These are phyloP conservation scores for Andrena bicolor DNA, from an alignment of 2,888 invertebrate genomes.

Conservation along the genomic window DNA sequence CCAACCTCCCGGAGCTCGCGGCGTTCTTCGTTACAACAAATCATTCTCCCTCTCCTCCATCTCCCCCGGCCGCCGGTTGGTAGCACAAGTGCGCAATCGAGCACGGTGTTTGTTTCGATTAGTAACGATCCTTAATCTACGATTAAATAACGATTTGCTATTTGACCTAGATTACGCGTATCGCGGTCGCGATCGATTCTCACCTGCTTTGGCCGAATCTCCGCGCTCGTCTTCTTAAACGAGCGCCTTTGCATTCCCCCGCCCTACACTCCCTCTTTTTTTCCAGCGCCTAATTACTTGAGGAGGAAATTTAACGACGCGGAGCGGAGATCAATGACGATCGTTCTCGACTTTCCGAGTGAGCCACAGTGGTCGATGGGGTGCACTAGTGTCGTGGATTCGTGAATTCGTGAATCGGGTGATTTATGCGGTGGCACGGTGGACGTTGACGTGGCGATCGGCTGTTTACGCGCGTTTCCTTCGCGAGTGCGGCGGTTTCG, in stretches of 20 bases:
- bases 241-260: background rate
- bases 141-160: constrained; percentile 76
- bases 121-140: constrained; percentile 73
- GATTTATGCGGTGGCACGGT: constrained; percentile 42
- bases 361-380: no score
- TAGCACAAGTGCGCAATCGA: constrained; percentile 70
- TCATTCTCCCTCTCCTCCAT: constrained; percentile 62
- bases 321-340: no score
- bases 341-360: no score
- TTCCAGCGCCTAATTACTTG: background rate
- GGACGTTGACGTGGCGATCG: background rate
- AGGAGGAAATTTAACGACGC: no score
- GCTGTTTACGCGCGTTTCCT: constrained; percentile 10
- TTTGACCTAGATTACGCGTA: constrained; percentile 74
- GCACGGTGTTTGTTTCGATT: constrained; percentile 70
- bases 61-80: constrained; percentile 3
- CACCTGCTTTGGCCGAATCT: constrained; percentile 28
- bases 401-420: background rate
- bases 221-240: background rate
- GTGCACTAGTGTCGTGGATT: no score
- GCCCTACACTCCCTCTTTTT: no score
- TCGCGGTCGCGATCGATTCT: constrained; percentile 63
- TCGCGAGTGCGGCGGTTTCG: background rate
- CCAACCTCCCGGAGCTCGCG: constrained; percentile 25
- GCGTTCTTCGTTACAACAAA: constrained; percentile 75